Evolutionary conservation across 1,140 invertebrate genomes (phyloP).

Genomic region (Stegodyphus mimosarum): DNA sequence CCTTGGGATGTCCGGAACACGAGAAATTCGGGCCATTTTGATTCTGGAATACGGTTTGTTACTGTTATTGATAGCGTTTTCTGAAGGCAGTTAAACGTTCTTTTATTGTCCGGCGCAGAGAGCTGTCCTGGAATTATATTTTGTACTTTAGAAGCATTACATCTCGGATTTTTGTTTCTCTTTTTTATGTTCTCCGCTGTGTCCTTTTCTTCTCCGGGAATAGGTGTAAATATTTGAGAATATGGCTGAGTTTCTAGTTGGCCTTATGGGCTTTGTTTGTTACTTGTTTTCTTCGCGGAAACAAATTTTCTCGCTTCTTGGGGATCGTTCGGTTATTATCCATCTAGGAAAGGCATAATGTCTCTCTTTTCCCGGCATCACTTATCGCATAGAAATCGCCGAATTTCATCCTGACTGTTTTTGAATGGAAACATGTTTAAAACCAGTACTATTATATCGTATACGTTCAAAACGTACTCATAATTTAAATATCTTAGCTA

Average conservation of each 20-base stretch:
- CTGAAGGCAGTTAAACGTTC: constrained; percentile 54
- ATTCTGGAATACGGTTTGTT: constrained; percentile 52
- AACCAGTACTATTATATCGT: too few relatives aligned
- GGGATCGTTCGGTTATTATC: too few relatives aligned
- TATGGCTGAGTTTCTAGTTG: background rate
- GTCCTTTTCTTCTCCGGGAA: background rate
- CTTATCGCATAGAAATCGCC: too few relatives aligned
- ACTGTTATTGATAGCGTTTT: constrained; percentile 58
- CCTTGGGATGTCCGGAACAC: constrained; percentile 23
- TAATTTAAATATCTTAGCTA: too few relatives aligned
- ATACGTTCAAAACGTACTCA: too few relatives aligned
- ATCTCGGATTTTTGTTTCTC: constrained; percentile 22
- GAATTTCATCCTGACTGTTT: too few relatives aligned
- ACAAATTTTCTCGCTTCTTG: too few relatives aligned
- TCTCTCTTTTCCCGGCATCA: too few relatives aligned
- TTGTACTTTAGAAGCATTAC: constrained; percentile 55
- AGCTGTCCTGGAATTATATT: constrained; percentile 41
- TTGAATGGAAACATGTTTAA: too few relatives aligned
- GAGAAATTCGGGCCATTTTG: constrained; percentile 37
- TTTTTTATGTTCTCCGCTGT: constrained; percentile 10
- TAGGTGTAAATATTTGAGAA: constrained; percentile 35
- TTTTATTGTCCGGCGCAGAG: constrained; percentile 32
- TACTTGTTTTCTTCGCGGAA: too few relatives aligned
- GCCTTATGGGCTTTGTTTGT: background rate
- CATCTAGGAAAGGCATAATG: too few relatives aligned